These are phyloP conservation scores for Autographa pulchrina DNA, from an alignment of 2,888 invertebrate species.

Conservation along the genomic window DNA sequence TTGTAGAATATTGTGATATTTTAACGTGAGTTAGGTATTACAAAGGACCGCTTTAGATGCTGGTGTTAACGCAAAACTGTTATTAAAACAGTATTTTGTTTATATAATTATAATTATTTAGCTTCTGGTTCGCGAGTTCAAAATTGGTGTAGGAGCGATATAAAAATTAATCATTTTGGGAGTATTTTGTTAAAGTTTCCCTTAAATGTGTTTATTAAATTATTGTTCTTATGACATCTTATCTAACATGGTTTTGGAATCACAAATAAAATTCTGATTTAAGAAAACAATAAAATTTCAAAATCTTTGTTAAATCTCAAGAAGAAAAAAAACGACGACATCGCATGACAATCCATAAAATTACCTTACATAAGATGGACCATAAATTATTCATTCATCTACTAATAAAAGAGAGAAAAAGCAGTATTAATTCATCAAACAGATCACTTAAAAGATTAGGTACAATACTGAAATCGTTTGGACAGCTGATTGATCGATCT, in stretches of 20 bases:
- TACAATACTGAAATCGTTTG: background rate
- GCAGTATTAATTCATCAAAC: conserved; percentile 9
- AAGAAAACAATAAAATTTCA: too few relatives aligned
- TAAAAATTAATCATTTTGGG: too few relatives aligned
- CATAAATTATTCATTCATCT: background rate
- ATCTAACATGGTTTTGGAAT: too few relatives aligned
- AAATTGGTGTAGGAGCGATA: too few relatives aligned
- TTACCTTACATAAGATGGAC: background rate
- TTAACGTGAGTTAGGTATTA: background rate
- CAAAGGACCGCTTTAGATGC: too few relatives aligned
- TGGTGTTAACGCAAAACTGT: background rate
- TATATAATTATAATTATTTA: too few relatives aligned
- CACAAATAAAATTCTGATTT: too few relatives aligned
- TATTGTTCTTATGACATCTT: too few relatives aligned
- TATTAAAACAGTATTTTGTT: background rate
- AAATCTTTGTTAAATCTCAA: too few relatives aligned
- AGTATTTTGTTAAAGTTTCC: too few relatives aligned
- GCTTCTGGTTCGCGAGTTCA: too few relatives aligned
- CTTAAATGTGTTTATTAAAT: too few relatives aligned
- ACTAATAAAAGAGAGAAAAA: background rate
- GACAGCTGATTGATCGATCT: conserved; percentile 39
- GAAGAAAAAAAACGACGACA: background rate
- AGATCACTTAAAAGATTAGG: conserved; percentile 11
- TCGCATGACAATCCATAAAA: background rate
- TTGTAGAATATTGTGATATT: background rate